These are phyloP conservation scores for Ischnus inquisitorius DNA, from an alignment of 2,888 invertebrate species.

Conservation along the genomic window DNA sequence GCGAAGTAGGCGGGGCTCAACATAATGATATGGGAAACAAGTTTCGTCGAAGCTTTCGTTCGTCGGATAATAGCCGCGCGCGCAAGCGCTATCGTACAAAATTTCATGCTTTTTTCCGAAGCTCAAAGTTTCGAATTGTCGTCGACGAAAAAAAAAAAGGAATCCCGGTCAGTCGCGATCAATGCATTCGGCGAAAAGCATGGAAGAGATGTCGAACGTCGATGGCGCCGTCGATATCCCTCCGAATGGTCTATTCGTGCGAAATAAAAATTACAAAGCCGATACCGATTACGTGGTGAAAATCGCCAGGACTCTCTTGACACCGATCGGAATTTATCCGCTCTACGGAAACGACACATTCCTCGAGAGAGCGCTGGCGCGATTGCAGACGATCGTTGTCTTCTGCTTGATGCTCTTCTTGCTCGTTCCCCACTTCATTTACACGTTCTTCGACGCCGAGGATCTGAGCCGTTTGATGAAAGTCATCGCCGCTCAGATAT, in stretches of 20 bases:
- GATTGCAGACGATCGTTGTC: slow-evolving; percentile 72
- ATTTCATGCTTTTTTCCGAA: neutral
- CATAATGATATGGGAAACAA: slow-evolving; percentile 50
- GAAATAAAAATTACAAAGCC: slow-evolving; percentile 69
- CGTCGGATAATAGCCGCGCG: neutral
- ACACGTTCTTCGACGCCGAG: slow-evolving; percentile 80
- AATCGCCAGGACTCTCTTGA: slow-evolving; percentile 77
- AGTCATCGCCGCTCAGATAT: slow-evolving; percentile 78
- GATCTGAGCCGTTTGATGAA: slow-evolving; percentile 81
- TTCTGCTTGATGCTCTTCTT: slow-evolving; percentile 80
- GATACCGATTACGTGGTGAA: slow-evolving; percentile 78
- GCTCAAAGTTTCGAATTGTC: neutral
- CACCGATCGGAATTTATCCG: slow-evolving; percentile 81
- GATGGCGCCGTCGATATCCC: neutral
- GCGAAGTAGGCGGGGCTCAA: neutral
- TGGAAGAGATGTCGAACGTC: slow-evolving; percentile 11
- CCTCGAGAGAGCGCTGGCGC: slow-evolving; percentile 66
- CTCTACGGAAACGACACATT: slow-evolving; percentile 74
- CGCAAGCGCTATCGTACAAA: slow-evolving; percentile 13
- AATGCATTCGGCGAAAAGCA: slow-evolving; percentile 6
- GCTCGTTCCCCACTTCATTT: slow-evolving; percentile 79
- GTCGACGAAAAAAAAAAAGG: neutral
- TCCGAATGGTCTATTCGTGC: neutral
- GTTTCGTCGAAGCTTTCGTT: slow-evolving; percentile 25
- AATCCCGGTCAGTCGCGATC: slow-evolving; percentile 28